These are phyloP conservation scores for Helostoma temminkii DNA, from an alignment of 2,797 vertebrate genomes.

Conservation along the genomic window DNA sequence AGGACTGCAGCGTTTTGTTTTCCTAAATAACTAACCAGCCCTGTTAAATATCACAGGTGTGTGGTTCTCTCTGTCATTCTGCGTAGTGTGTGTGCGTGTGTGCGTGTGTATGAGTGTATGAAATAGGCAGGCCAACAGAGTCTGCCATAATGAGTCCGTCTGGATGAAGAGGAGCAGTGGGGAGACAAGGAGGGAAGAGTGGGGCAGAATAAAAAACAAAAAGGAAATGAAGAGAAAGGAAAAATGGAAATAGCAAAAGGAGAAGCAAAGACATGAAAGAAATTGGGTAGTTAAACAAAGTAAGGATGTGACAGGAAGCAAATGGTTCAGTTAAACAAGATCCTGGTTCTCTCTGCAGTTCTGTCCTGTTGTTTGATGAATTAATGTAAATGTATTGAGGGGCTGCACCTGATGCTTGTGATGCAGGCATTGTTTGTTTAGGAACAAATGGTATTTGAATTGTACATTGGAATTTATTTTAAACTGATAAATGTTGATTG, in stretches of 20 bases:
- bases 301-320: background rate
- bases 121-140: conserved; percentile 4
- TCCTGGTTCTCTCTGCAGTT: background rate
- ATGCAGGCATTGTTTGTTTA: too few species aligned
- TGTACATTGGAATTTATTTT: too few species aligned
- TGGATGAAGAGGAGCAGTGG: conserved; percentile 5
- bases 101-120: background rate
- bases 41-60: conserved; percentile 38
- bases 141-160: conserved; percentile 28
- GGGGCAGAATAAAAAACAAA: background rate
- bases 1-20: conserved; percentile 39
- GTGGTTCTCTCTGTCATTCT: background rate
- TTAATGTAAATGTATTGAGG: background rate
- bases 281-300: background rate
- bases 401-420: background rate
- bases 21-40: conserved; percentile 49
- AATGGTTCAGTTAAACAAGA: background rate
- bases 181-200: background rate
- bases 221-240: background rate
- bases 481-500: conserved; percentile 2
- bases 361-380: background rate
- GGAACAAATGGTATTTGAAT: too few species aligned
- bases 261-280: background rate
- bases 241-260: background rate
- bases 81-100: background rate